Percentiles rank a stretch among this genome's conserved stretches.
phyloP scores from a whole-genome alignment of 2,113 vertebrate genomes.

The Pluvianellus socialis region DNA sequence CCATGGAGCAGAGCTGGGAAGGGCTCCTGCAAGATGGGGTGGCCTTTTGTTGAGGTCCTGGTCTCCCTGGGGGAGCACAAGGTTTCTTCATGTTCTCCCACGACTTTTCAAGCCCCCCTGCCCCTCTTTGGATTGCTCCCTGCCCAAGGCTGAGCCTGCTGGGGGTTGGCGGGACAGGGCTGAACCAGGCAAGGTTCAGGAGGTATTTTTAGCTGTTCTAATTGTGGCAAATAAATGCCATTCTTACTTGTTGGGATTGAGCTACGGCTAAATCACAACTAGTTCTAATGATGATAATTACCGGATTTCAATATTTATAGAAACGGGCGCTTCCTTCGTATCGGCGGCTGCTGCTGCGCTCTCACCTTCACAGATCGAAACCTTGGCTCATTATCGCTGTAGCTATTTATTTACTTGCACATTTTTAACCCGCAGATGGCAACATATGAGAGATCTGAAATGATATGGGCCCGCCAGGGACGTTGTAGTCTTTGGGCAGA shows the following conservation, averaged over 20 bases:
- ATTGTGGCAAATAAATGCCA: conserved; percentile 57
- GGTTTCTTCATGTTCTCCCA: fast-evolving
- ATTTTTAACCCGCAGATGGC: conserved; percentile 40
- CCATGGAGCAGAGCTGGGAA: neutral
- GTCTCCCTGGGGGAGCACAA: neutral
- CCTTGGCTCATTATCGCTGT: conserved; percentile 18
- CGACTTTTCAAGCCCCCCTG: too few species aligned
- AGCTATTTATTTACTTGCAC: conserved; percentile 52
- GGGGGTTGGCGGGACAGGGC: neutral
- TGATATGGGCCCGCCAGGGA: fast-evolving
- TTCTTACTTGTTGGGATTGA: conserved; percentile 62
- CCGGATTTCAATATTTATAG: conserved; percentile 74
- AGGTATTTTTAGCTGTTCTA: conserved; percentile 68
- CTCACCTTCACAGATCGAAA: conserved; percentile 65
- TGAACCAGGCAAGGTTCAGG: neutral
- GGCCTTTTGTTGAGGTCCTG: neutral
- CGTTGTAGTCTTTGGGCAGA: neutral
- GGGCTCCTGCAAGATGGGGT: neutral
- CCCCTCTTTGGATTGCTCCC: neutral
- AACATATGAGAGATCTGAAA: neutral
- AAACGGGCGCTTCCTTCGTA: conserved; percentile 61
- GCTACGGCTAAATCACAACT: conserved; percentile 61
- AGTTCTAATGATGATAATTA: conserved; percentile 71
- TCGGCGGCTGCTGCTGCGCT: conserved; percentile 33
- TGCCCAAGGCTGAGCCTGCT: neutral